Percentiles rank a stretch among this genome's conserved stretches.
phyloP scores from a whole-genome alignment of 2,113 vertebrate genomes.

The Scophthalmus maximus region DNA sequence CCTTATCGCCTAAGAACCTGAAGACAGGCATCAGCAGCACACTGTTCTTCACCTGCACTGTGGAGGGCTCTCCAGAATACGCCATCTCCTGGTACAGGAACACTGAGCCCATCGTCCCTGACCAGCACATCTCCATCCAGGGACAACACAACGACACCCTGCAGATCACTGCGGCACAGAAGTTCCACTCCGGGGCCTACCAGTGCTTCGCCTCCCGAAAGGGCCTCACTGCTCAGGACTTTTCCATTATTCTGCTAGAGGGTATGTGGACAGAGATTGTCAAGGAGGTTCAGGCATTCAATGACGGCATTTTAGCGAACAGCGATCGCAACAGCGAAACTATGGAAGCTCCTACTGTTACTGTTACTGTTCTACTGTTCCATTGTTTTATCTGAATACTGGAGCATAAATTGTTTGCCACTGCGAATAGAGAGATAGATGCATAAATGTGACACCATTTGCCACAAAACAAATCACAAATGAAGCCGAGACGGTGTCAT shows the following conservation, averaged over 20 bases:
- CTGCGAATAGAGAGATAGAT: neutral
- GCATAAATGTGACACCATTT: neutral
- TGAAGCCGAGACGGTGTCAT: neutral
- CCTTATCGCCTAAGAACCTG: slow-evolving; percentile 96
- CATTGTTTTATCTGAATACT: neutral
- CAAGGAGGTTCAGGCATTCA: neutral
- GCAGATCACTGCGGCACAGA: slow-evolving; percentile 95
- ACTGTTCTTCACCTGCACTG: slow-evolving; percentile 94
- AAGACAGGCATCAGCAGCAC: slow-evolving; percentile 98
- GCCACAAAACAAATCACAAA: neutral
- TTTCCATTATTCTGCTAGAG: slow-evolving; percentile 95
- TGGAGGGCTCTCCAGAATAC: slow-evolving; percentile 93
- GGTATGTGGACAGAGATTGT: slow-evolving; percentile 79
- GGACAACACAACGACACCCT: slow-evolving; percentile 97
- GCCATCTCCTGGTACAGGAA: slow-evolving; percentile 95
- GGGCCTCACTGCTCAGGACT: slow-evolving; percentile 95
- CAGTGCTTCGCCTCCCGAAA: slow-evolving; percentile 98
- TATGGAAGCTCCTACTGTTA: neutral
- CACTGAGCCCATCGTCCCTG: slow-evolving; percentile 89
- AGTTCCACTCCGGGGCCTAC: slow-evolving; percentile 96
- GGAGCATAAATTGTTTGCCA: neutral
- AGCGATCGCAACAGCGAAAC: too few relatives aligned
- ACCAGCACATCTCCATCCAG: slow-evolving; percentile 96
- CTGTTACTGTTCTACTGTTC: neutral
- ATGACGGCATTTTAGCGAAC: too few relatives aligned